These are phyloP conservation scores for Rhingia rostrata DNA, from an alignment of 2,888 invertebrate species.

Conservation along the genomic window DNA sequence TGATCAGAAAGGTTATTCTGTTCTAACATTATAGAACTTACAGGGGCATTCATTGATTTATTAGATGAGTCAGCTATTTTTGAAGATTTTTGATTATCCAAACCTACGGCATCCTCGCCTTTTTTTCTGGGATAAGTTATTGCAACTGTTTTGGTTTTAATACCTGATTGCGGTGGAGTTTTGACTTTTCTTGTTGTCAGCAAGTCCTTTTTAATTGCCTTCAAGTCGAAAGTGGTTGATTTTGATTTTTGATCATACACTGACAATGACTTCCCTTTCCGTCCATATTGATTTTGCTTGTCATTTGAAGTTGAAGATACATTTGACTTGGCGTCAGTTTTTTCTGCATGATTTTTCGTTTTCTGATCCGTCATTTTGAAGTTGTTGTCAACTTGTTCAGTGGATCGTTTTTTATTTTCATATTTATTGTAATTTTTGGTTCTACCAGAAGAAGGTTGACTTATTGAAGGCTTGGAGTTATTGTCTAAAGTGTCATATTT, in stretches of 20 bases:
- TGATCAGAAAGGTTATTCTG: too few species aligned
- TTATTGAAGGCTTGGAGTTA: neutral
- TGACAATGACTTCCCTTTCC: constrained; percentile 41
- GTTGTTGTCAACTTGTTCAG: neutral
- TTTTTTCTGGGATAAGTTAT: too few species aligned
- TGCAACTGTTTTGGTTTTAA: neutral
- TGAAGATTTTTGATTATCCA: too few species aligned
- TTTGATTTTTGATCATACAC: constrained; percentile 16
- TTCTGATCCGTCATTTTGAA: neutral
- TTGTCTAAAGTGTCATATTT: neutral
- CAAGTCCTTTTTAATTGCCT: constrained; percentile 55
- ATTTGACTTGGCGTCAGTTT: constrained; percentile 22
- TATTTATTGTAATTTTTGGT: neutral
- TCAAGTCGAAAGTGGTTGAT: constrained; percentile 36
- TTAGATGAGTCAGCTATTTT: too few species aligned
- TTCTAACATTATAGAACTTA: too few species aligned
- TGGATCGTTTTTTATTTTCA: neutral
- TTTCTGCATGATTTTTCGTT: constrained; percentile 5
- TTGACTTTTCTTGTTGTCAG: constrained; percentile 39
- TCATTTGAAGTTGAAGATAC: constrained; percentile 20
- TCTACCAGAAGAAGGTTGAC: neutral
- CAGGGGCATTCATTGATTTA: too few species aligned
- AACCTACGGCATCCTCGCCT: too few species aligned
- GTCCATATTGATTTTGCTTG: constrained; percentile 24
- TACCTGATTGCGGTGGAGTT: constrained; percentile 18